These are phyloP conservation scores for Paguma larvata DNA, from an alignment of 2,797 vertebrate species.

Conservation along the genomic window DNA sequence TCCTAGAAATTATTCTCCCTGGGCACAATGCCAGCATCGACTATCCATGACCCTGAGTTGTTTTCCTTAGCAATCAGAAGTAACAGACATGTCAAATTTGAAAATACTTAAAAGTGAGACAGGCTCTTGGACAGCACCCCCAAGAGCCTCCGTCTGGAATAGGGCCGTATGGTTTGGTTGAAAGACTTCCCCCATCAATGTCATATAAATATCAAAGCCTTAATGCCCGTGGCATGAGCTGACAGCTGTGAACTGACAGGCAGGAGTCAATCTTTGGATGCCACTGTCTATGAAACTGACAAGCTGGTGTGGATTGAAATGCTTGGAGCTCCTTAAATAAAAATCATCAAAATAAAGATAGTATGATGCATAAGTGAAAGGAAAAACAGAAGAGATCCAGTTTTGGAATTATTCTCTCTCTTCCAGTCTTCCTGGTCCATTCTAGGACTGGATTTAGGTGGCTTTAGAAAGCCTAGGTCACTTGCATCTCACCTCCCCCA, in stretches of 20 bases:
- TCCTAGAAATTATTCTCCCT: conserved; percentile 56
- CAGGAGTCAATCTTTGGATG: not conserved
- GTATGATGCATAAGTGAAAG: not conserved
- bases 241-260: not conserved
- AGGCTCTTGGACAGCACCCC: not conserved
- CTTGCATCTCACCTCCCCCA: not conserved
- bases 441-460: not conserved
- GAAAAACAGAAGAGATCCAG: not conserved
- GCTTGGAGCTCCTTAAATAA: not conserved
- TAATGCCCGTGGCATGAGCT: not conserved
- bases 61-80: not conserved
- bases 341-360: conserved; percentile 39
- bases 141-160: conserved; percentile 10
- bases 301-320: not conserved
- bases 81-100: not conserved
- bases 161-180: not conserved
- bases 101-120: not conserved
- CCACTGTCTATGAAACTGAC: not conserved
- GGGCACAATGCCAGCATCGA: conserved; percentile 35
- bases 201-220: not conserved
- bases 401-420: not conserved
- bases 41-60: not conserved
- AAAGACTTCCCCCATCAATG: conserved; percentile 11
- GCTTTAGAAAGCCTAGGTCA: not conserved
- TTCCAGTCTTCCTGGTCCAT: not conserved